A percentile compares a stretch with the other conserved stretches of the same genome.
phyloP scores from a whole-genome alignment of 2,113 vertebrate species.

The Aepyceros melampus region DNA sequence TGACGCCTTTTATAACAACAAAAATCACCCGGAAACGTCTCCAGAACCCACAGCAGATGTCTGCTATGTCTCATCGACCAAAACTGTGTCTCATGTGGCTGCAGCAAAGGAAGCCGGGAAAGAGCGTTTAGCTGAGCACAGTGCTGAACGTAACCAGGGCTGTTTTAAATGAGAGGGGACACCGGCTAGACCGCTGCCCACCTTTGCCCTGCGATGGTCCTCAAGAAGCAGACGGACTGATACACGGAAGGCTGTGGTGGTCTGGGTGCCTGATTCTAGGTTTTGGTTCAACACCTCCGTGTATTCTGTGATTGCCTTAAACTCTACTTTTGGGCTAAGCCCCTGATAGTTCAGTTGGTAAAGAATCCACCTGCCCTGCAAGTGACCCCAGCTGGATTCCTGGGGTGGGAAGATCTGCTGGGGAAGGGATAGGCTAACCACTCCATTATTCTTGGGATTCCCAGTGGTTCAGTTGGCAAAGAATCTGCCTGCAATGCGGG shows the following conservation, averaged over 20 bases:
- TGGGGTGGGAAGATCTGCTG: not conserved
- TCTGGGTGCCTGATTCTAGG: not conserved
- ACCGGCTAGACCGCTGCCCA: not conserved
- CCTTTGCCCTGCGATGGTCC: not conserved
- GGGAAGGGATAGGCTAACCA: not conserved
- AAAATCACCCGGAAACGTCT: not conserved
- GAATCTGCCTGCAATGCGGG: not conserved
- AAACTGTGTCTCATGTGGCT: not conserved
- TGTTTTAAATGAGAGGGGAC: not conserved
- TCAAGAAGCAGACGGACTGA: not conserved
- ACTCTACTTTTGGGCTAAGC: not conserved
- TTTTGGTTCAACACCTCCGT: not conserved
- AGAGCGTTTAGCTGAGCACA: not conserved
- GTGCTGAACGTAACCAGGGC: not conserved
- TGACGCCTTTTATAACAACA: not conserved
- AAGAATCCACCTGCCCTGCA: not conserved
- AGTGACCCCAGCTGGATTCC: not conserved
- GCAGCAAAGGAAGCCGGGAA: not conserved
- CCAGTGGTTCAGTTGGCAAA: not conserved
- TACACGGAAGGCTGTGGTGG: not conserved
- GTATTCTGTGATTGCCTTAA: not conserved
- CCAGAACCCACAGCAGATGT: not conserved
- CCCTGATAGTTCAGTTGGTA: not conserved
- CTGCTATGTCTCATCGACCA: not conserved
- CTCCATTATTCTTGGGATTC: not conserved